Base-by-base conservation (phyloP, 2,797 vertebrate species). In the Coreius guichenoti region DNA sequence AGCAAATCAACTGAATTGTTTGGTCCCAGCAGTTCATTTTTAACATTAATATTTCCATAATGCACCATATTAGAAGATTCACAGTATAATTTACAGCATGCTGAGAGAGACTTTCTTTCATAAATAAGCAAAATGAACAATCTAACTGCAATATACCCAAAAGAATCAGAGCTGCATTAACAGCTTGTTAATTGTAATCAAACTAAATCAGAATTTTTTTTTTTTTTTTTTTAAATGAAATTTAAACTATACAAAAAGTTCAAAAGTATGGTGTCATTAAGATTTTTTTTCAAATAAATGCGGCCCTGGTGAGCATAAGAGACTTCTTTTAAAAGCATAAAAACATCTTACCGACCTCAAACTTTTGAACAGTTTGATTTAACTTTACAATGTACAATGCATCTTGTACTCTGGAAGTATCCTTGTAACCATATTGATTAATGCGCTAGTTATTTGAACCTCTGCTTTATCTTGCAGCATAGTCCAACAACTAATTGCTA, bases 381-480 rank as follows among this genome's bases (percentile, higher is more conserved):
- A 36, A 65, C 39, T 31, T 21, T 21, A 45, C 39, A 47, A 43
- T 68, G 21, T 65, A 74, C 70, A 19, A 49, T n/a, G 21, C n/a
- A 26, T 39, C 21, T 75, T 83, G 16, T 56, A 49, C 19, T 74
- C 2, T 49, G 29, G 14, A 51, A 65, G 31, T 7, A 11, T 36
- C 58, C 54, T 65, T 83, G 72, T 51, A 65, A 75, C 31, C 33
- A 69, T n/a, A 77, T 54, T 51, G 8, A 26, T 72, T 43, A 33
- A 5, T 74, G 7, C 16, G 14, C 39, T 80, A 13, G 83, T 56
- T 80, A 31, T 80, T 79, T 79, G 26, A 70, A 47, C 45, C 29
- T 75, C 54, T 84, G 56, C 33, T 84, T 87, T 83, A 83, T 58
- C 82, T 87, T 84, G 31, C 39, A 8, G 39, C 49, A 63, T 54